Evolutionary conservation across 2,797 vertebrate species (phyloP).

Genomic region (Alauda arvensis): DNA sequence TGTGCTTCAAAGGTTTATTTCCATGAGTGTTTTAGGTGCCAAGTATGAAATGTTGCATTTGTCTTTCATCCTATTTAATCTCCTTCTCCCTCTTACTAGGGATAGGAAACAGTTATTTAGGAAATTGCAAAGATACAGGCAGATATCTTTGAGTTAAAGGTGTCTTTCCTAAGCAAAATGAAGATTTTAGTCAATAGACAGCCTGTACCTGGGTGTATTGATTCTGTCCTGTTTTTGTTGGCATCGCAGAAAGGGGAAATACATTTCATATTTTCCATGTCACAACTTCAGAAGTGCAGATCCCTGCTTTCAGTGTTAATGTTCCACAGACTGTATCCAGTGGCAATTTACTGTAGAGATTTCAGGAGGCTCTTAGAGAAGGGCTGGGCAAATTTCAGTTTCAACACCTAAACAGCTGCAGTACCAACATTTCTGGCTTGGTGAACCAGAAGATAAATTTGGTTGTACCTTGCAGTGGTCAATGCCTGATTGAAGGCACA

Average conservation of each 20-base stretch:
- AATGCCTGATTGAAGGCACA: background rate
- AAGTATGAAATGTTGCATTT: background rate
- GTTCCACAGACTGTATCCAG: background rate
- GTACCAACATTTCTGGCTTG: background rate
- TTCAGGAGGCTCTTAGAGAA: background rate
- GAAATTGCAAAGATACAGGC: background rate
- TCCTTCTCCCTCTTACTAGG: background rate
- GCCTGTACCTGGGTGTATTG: background rate
- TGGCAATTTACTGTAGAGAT: background rate
- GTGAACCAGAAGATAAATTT: background rate
- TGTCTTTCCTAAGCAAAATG: background rate
- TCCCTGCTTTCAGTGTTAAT: background rate
- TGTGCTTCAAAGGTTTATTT: slow-evolving; percentile 29
- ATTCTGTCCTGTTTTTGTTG: background rate
- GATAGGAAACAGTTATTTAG: slow-evolving; percentile 1
- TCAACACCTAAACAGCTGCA: background rate
- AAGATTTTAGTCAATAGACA: background rate
- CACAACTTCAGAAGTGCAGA: background rate
- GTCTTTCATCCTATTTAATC: slow-evolving; percentile 27
- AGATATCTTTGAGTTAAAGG: background rate
- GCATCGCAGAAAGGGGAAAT: background rate
- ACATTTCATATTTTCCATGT: background rate
- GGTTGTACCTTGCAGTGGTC: background rate
- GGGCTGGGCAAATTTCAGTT: background rate
- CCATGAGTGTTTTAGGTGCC: background rate